Evolutionary conservation across 2,113 vertebrate species (phyloP).

Genomic region (Orientallactaga bullata): DNA sequence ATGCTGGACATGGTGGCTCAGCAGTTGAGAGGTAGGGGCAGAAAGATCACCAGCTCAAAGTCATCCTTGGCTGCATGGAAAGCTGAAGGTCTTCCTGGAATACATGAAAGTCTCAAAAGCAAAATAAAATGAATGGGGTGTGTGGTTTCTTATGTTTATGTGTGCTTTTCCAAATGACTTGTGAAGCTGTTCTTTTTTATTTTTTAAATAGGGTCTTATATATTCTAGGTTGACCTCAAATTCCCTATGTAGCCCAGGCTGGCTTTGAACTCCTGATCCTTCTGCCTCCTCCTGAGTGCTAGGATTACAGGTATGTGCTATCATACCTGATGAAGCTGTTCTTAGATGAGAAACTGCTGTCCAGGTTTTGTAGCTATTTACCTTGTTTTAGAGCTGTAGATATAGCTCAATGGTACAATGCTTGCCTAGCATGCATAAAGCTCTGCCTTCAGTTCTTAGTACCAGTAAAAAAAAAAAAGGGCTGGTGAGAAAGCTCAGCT

Average conservation of each 20-base stretch:
- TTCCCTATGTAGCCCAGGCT: too few species aligned
- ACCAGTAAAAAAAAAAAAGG: too few species aligned
- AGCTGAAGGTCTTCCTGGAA: not conserved
- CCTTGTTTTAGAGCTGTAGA: not conserved
- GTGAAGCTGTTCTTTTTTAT: conserved; percentile 24
- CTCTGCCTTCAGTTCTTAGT: too few species aligned
- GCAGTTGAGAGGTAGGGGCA: not conserved
- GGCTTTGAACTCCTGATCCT: too few species aligned
- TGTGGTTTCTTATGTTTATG: not conserved
- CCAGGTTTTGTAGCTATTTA: conserved; percentile 30
- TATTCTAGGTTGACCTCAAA: too few species aligned
- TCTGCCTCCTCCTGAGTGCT: too few species aligned
- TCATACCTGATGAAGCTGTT: too few species aligned
- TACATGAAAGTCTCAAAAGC: not conserved
- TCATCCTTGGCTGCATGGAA: not conserved
- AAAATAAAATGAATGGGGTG: not conserved
- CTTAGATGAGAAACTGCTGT: not conserved
- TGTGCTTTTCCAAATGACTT: conserved; percentile 24
- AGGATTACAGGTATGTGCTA: too few species aligned
- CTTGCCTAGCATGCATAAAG: too few species aligned
- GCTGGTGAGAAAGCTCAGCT: too few species aligned
- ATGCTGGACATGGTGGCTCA: not conserved
- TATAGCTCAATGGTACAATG: too few species aligned
- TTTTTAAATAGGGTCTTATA: too few species aligned
- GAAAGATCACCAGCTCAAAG: not conserved